phyloP scores from a whole-genome alignment of 2,888 invertebrate species.

The Gasteruption jaculator region DNA sequence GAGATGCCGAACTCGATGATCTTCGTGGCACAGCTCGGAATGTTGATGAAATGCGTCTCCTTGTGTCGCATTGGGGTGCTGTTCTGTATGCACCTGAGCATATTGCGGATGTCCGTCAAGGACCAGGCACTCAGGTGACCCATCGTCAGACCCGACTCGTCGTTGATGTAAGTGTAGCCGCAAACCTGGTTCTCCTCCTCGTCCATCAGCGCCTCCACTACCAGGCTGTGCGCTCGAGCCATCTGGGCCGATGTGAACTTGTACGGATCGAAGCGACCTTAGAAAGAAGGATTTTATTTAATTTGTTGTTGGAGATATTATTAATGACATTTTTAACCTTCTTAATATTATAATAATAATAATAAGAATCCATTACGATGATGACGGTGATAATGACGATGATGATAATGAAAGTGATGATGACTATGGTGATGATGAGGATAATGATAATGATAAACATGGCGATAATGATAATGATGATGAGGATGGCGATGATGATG shows the following conservation, averaged over 20 bases:
- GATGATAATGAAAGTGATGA: too few relatives aligned
- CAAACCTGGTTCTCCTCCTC: slow-evolving; percentile 79
- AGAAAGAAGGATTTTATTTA: too few relatives aligned
- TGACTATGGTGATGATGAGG: too few relatives aligned
- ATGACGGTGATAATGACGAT: too few relatives aligned
- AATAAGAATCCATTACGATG: too few relatives aligned
- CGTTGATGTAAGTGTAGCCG: slow-evolving; percentile 80
- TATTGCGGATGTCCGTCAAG: slow-evolving; percentile 70
- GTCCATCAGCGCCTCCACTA: slow-evolving; percentile 80
- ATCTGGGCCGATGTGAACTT: slow-evolving; percentile 76
- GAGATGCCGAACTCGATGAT: slow-evolving; percentile 80
- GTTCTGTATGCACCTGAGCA: slow-evolving; percentile 77
- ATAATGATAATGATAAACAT: too few relatives aligned
- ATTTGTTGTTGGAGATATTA: too few relatives aligned
- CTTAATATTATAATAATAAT: too few relatives aligned
- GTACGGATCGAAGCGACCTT: slow-evolving; percentile 72
- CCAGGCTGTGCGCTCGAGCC: slow-evolving; percentile 79
- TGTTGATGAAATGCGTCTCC: slow-evolving; percentile 80
- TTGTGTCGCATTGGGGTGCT: slow-evolving; percentile 90
- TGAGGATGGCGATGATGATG: too few relatives aligned
- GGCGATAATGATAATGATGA: too few relatives aligned
- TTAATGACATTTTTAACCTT: too few relatives aligned
- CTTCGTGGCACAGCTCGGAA: slow-evolving; percentile 75
- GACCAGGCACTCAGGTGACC: slow-evolving; percentile 81
- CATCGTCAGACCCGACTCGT: slow-evolving; percentile 79